These are phyloP conservation scores for Malacoctenus gilli DNA, from an alignment of 2,797 vertebrate species.

Conservation along the genomic window DNA sequence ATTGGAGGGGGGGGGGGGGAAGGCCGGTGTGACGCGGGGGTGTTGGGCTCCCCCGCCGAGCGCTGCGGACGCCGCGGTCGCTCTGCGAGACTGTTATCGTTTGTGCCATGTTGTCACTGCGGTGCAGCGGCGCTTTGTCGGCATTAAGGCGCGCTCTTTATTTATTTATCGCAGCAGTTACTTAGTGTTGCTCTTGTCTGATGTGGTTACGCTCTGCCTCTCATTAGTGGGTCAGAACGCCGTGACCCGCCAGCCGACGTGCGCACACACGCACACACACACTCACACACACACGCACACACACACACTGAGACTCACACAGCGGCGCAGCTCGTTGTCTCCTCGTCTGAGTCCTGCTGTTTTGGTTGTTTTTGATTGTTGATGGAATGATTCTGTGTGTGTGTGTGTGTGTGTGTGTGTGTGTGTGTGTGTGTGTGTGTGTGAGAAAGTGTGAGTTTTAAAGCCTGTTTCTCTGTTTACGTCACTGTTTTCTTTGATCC, in stretches of 20 bases:
- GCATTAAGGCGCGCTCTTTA: constrained; percentile 38
- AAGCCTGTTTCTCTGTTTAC: too few species aligned
- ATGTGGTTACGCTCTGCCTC: constrained; percentile 54
- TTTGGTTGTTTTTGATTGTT: too few species aligned
- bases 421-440: too few species aligned
- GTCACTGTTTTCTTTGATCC: too few species aligned
- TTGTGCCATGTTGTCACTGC: constrained; percentile 39
- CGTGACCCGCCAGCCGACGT: constrained; percentile 42
- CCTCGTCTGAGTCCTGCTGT: too few species aligned
- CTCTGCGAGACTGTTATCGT: constrained; percentile 4
- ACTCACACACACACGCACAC: constrained; percentile 11
- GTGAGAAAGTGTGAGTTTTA: too few species aligned
- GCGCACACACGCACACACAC: too few species aligned
- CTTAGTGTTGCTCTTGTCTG: constrained; percentile 54
- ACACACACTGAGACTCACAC: constrained; percentile 19
- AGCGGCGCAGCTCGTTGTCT: constrained; percentile 9
- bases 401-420: too few species aligned
- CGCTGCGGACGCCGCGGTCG: background rate
- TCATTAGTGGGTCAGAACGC: constrained; percentile 59
- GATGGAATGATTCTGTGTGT: too few species aligned
- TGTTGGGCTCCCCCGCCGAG: background rate
- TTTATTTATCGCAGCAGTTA: constrained; percentile 61
- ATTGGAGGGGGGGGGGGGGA: background rate
- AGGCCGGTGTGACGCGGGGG: constrained; percentile 1
- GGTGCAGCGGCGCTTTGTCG: constrained; percentile 36